Conservation (phyloP, 1,140 invertebrate species). For the Mamestra configurata region DNA sequence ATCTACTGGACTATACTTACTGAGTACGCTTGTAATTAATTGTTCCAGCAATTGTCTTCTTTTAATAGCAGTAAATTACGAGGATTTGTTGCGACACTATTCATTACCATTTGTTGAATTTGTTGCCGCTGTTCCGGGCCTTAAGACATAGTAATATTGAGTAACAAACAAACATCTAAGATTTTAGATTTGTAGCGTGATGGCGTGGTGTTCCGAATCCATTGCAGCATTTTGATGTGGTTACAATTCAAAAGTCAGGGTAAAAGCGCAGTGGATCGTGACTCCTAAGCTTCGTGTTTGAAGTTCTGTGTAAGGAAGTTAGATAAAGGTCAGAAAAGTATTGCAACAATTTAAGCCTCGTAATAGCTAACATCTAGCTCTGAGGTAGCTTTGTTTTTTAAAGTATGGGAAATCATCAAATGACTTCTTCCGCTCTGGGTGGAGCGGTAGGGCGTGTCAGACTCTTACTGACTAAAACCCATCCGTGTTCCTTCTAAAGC, state of each 20-base stretch:
- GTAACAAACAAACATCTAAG: background rate
- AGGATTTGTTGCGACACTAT: conserved; percentile 2
- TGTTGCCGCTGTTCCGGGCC: background rate
- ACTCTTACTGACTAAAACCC: too few species aligned
- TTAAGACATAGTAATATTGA: background rate
- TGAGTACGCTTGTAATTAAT: conserved; percentile 29
- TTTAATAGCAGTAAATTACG: conserved; percentile 31
- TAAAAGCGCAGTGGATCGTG: conserved; percentile 25
- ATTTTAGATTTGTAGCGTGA: background rate
- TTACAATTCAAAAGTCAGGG: conserved; percentile 18
- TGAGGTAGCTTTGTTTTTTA: background rate
- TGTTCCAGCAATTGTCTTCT: conserved; percentile 21
- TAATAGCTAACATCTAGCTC: background rate
- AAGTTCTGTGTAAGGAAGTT: conserved; percentile 13
- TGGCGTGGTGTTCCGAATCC: background rate
- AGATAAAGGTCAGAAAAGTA: conserved; percentile 9
- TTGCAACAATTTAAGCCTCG: too few species aligned
- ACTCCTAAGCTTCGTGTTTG: background rate
- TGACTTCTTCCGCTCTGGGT: too few species aligned
- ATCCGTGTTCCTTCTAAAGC: too few species aligned
- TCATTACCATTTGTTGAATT: background rate
- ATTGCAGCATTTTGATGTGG: background rate
- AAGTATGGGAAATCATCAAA: too few species aligned
- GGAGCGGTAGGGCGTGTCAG: too few species aligned
- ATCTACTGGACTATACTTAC: conserved; percentile 19